Percentiles rank a stretch among this genome's conserved stretches.
These are phyloP conservation scores for Dichetophora obliterata DNA, from an alignment of 2,888 invertebrate species.

Conservation along the genomic window DNA sequence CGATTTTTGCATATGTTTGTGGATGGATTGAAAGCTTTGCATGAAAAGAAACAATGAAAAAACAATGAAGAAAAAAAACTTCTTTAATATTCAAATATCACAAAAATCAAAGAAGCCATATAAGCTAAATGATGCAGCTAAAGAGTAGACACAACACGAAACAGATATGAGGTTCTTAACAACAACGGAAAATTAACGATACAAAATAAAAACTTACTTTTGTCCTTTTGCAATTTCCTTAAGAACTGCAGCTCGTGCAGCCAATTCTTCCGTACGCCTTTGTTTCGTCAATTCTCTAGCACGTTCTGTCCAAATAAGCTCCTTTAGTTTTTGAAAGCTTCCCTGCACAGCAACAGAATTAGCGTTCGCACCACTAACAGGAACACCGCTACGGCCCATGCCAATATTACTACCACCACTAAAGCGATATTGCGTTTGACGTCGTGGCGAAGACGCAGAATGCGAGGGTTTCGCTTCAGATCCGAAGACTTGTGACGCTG, in stretches of 20 bases:
- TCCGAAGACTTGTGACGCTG: constrained; percentile 69
- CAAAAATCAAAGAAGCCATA: neutral
- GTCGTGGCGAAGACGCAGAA: constrained; percentile 52
- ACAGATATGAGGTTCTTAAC: too few relatives aligned
- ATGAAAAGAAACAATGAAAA: neutral
- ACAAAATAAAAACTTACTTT: constrained; percentile 68
- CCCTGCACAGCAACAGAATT: constrained; percentile 64
- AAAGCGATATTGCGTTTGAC: constrained; percentile 58
- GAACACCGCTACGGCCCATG: neutral
- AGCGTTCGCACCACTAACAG: constrained; percentile 35
- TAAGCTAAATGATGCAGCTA: too few relatives aligned
- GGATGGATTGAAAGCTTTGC: constrained; percentile 34
- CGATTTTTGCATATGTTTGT: constrained; percentile 47
- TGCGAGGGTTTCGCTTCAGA: constrained; percentile 59
- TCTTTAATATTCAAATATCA: neutral
- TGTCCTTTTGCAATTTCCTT: constrained; percentile 76
- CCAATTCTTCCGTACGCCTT: constrained; percentile 80
- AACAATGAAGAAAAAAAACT: neutral
- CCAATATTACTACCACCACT: constrained; percentile 48
- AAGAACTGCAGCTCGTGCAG: constrained; percentile 74
- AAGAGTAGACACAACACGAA: too few relatives aligned
- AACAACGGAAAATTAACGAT: constrained; percentile 1
- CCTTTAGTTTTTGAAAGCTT: constrained; percentile 82
- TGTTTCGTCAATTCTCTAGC: constrained; percentile 83
- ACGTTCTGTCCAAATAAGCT: constrained; percentile 82